phyloP scores from a whole-genome alignment of 2,888 invertebrate species.

The Xestia ashworthii region DNA sequence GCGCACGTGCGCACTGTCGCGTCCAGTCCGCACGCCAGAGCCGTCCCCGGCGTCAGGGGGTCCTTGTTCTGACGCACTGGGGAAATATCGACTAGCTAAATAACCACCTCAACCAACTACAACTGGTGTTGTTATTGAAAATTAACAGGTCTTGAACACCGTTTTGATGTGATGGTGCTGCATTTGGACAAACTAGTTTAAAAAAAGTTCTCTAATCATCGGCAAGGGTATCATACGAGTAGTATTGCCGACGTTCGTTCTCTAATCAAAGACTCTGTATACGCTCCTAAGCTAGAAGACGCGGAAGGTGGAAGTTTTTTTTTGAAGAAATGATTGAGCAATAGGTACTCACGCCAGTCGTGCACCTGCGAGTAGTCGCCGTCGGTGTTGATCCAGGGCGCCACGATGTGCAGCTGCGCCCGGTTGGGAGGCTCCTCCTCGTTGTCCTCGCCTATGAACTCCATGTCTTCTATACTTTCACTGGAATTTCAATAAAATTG shows the following conservation, averaged over 20 bases:
- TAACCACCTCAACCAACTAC: not conserved
- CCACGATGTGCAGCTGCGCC: slow-evolving; percentile 94
- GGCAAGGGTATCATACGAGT: too few species aligned
- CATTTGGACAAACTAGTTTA: not conserved
- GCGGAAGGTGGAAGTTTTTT: not conserved
- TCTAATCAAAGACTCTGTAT: too few species aligned
- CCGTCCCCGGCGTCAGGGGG: slow-evolving; percentile 27
- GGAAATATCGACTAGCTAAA: not conserved
- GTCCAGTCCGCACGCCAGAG: slow-evolving; percentile 17
- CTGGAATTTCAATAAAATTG: slow-evolving; percentile 73
- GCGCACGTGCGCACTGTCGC: slow-evolving; percentile 92
- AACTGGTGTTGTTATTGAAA: too few species aligned
- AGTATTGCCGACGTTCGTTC: too few species aligned
- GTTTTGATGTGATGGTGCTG: not conserved
- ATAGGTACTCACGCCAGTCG: slow-evolving; percentile 92
- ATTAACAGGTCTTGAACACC: too few species aligned
- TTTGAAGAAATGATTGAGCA: not conserved
- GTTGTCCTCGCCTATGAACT: slow-evolving; percentile 91
- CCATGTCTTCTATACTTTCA: slow-evolving; percentile 95
- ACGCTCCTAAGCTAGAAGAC: too few species aligned
- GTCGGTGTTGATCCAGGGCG: slow-evolving; percentile 93
- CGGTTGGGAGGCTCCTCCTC: slow-evolving; percentile 92
- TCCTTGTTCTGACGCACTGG: slow-evolving; percentile 72
- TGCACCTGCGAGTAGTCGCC: slow-evolving; percentile 95
- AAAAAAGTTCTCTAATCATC: too few species aligned